These are phyloP conservation scores for Gadopsis bispinosus DNA, from an alignment of 2,797 vertebrate genomes.

Conservation along the genomic window DNA sequence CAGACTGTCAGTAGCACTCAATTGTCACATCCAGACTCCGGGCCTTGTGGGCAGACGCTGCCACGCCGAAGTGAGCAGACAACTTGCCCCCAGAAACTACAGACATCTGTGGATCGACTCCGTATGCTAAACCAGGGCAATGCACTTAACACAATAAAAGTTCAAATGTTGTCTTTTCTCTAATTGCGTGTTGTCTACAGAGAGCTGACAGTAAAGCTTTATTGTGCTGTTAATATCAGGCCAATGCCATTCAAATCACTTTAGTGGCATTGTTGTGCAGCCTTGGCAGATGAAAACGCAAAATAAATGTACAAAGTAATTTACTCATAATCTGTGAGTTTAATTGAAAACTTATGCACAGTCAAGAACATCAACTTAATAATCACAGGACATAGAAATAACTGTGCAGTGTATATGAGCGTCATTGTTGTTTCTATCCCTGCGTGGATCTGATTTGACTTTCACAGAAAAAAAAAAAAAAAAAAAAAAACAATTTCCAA, in stretches of 20 bases:
- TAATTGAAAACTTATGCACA: conserved; percentile 38
- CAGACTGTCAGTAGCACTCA: conserved; percentile 82
- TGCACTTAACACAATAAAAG: neutral
- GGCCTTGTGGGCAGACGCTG: conserved; percentile 73
- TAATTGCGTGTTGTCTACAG: neutral
- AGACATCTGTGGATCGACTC: conserved; percentile 48
- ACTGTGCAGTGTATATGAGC: conserved; percentile 15
- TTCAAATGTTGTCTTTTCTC: neutral
- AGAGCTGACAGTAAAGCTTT: neutral
- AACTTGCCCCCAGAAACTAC: conserved; percentile 30
- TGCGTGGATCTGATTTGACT: conserved; percentile 22
- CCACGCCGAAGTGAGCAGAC: conserved; percentile 68
- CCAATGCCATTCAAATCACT: conserved; percentile 8
- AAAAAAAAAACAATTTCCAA: conserved; percentile 19
- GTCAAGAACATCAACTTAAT: conserved; percentile 46
- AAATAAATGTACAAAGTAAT: conserved; percentile 15
- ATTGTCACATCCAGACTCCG: conserved; percentile 82
- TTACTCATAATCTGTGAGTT: conserved; percentile 17
- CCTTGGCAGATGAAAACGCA: conserved; percentile 24
- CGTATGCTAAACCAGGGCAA: neutral
- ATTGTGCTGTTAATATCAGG: conserved; percentile 13
- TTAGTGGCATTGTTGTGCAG: neutral
- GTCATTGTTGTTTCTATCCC: conserved; percentile 59
- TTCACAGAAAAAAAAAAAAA: too few relatives aligned
- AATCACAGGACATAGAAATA: conserved; percentile 35